Evolutionary conservation across 2,888 invertebrate genomes (phyloP), one percentile per base, ranked within the genome.

Genomic region (Drosophila mimetica): DNA sequence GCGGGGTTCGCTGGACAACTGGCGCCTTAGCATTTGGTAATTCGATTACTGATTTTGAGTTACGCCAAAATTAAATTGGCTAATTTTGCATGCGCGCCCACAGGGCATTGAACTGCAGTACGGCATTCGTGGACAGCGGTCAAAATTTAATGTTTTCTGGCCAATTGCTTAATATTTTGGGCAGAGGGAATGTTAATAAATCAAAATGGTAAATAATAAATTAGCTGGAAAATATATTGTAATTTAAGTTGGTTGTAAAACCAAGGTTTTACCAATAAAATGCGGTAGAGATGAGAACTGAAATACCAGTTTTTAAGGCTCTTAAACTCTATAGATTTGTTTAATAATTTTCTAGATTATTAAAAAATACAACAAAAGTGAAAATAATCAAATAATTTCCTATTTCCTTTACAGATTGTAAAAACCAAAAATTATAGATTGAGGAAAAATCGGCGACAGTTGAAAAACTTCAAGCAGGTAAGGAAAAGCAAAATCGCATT

Each of bases 1-100:
- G 18, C 55, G 42, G 42, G 30, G 14, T 50, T 37, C 32, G 37
- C 41, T 14, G 20, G 5, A 46, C 16, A 59, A 46, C 66, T 71
- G 79, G 71, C 67, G 71, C 73, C 60, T 75, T 58, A 64, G 50
- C 81, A 73, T 82, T 86, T 86, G 70, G 82, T 79, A 86, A 83
- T 84, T 83, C 73, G 82, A 82, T 39, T 39, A 39, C 39, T 18
- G 39, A 13, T 78, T 86, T 83, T 65, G 53, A 60, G 59, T 47
- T 74, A 66, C 32, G 66, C 74, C 53, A 57, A 71, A 71, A 41
- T 52, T 39, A 71, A 57, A 54, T 59, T 54, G 51, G 44, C 60
- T 42, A 67, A 71, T 67, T 76, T 76, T 80, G 75, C 72, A 77
- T 47, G 67, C 41, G 65, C 63, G 55, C 47, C 75, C 65, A 37